These are phyloP conservation scores for Encarsia formosa DNA, from an alignment of 2,888 invertebrate species.

Conservation along the genomic window DNA sequence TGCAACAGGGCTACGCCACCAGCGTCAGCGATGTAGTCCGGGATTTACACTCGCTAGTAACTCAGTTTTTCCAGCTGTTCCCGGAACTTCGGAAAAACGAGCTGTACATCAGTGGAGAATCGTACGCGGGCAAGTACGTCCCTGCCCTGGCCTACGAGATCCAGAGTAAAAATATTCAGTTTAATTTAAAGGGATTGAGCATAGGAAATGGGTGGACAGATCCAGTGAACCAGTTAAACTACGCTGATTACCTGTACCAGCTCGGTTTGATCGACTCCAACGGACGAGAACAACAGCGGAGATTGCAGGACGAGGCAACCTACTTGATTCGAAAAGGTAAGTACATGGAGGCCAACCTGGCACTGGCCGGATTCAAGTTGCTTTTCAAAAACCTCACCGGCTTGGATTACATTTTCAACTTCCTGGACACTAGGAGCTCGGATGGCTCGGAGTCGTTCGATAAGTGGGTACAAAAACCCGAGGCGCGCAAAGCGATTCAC, in stretches of 20 bases:
- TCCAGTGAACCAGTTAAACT: slow-evolving; percentile 67
- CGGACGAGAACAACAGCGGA: background rate
- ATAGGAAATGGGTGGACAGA: slow-evolving; percentile 76
- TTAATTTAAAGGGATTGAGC: slow-evolving; percentile 67
- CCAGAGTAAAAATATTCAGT: slow-evolving; percentile 63
- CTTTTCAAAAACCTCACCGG: slow-evolving; percentile 72
- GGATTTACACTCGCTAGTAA: slow-evolving; percentile 70
- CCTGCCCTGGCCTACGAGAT: slow-evolving; percentile 75
- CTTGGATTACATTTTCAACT: slow-evolving; percentile 71
- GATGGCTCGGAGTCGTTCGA: slow-evolving; percentile 27
- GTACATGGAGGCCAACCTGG: slow-evolving; percentile 66
- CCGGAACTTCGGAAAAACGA: slow-evolving; percentile 65
- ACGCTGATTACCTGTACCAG: slow-evolving; percentile 75
- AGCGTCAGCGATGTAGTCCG: slow-evolving; percentile 76
- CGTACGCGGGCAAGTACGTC: slow-evolving; percentile 75
- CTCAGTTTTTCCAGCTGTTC: slow-evolving; percentile 81
- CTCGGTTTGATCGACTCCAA: slow-evolving; percentile 56
- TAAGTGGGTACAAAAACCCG: slow-evolving; percentile 59
- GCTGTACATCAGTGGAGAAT: slow-evolving; percentile 82
- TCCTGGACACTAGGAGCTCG: slow-evolving; percentile 51
- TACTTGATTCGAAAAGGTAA: slow-evolving; percentile 61
- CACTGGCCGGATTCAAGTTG: slow-evolving; percentile 70
- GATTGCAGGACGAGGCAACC: slow-evolving; percentile 46
- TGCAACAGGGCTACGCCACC: slow-evolving; percentile 70
- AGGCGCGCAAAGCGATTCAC: slow-evolving; percentile 71